Percentiles rank a stretch among this genome's conserved stretches.
phyloP scores from a whole-genome alignment of 2,113 vertebrate species.

The Vulpes lagopus region DNA sequence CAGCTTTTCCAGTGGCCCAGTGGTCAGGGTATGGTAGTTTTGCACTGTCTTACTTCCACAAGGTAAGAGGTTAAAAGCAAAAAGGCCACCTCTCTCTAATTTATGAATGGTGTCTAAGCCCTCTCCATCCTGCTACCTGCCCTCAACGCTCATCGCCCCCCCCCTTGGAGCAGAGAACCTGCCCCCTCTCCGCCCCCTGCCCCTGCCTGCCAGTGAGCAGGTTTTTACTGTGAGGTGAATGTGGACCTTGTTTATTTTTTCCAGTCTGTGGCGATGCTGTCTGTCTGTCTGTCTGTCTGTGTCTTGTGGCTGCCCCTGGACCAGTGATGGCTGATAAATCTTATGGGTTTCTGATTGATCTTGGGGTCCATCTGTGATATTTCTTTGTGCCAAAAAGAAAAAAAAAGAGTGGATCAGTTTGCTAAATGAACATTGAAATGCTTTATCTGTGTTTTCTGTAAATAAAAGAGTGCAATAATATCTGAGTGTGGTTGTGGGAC shows the following conservation, averaged over 20 bases:
- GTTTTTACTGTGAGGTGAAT: constrained; percentile 86
- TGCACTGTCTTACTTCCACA: constrained; percentile 87
- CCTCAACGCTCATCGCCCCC: not conserved
- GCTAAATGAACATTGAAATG: constrained; percentile 85
- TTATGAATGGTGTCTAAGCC: constrained; percentile 83
- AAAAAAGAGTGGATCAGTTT: constrained; percentile 81
- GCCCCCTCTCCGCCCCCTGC: constrained; percentile 37
- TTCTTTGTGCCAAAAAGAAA: constrained; percentile 88
- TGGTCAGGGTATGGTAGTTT: constrained; percentile 84
- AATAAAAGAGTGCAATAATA: constrained; percentile 89
- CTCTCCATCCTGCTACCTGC: constrained; percentile 39
- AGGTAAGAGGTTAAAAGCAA: constrained; percentile 84
- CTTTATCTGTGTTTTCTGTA: constrained; percentile 91
- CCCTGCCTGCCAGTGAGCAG: constrained; percentile 77
- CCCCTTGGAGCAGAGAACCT: constrained; percentile 51
- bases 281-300: constrained; percentile 78
- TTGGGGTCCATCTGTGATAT: constrained; percentile 86
- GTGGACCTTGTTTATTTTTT: constrained; percentile 75
- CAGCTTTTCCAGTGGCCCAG: constrained; percentile 75
- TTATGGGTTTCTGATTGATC: constrained; percentile 74
- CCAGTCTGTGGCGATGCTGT: constrained; percentile 81
- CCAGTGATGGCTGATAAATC: constrained; percentile 78
- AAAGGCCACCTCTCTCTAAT: constrained; percentile 79
- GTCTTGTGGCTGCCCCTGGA: constrained; percentile 83
- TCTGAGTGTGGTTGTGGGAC: constrained; percentile 33